Evolutionary conservation across 2,888 invertebrate species (phyloP), one percentile per base, ranked within the genome.

Genomic region (Axea sp.): DNA sequence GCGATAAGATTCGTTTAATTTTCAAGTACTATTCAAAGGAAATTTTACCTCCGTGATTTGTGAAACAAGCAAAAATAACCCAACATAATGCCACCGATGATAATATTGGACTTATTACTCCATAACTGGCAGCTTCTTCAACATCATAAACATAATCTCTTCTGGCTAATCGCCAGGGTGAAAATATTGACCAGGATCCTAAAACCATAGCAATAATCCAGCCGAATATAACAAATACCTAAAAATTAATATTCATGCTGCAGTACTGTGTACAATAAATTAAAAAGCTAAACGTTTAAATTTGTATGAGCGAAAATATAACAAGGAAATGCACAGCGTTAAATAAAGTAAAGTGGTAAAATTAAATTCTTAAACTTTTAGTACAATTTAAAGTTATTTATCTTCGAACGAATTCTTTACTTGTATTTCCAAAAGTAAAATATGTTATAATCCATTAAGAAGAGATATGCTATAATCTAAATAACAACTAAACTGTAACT

Each of bases 91-190:
- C 90, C 39, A 91, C 77, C 4, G 92, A 89, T 49, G 91, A 90
- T 0, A 91, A 89, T n/a, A 93, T 82, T 0, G 93, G 93, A 39
- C 92, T 90, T 79, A 92, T 88, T 0, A 92, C 90, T 2, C 92
- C 90, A 77, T 92, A 93, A 51, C 90, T 89, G 0, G 93, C 91
- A 0, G 92, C 92, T 33, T 91, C 91, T 15, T 88, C 84, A 0
- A 89, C 89, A 47, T 89, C 89, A 81, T 93, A 93, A 5, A 90
- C 88, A 79, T 91, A 93, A 77, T 91, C 90, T 6, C 89, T 88
- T 0, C 88, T 89, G 28, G 92, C 91, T 1, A 91, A 87, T 73
- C 90, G 89, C 51, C 89, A 88, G 1, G 92, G 92, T 7, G 91
- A 91, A 89, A 91, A 91, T 81, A 91, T 88, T 59, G 87, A 91